A percentile compares a stretch with the other conserved stretches of the same genome.
phyloP scores from a whole-genome alignment of 2,797 vertebrate genomes.

The Graptemys geographica region DNA sequence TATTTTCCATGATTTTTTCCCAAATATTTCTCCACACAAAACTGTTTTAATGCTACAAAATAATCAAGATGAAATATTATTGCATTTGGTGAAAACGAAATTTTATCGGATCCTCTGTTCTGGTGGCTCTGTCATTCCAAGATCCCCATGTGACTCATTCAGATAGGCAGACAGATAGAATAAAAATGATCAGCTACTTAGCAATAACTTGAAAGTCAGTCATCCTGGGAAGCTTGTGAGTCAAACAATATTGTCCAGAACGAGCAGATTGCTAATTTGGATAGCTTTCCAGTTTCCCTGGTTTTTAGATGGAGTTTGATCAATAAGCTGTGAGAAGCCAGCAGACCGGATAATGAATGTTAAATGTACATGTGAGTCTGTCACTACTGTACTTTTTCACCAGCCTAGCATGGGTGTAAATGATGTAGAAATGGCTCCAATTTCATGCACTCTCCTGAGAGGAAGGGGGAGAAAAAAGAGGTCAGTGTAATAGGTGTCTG shows the following conservation, averaged over 20 bases:
- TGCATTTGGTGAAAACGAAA: not conserved
- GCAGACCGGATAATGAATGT: constrained; percentile 57
- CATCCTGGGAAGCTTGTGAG: constrained; percentile 50
- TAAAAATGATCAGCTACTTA: constrained; percentile 68
- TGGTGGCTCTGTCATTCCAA: not conserved
- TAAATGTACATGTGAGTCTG: constrained; percentile 44
- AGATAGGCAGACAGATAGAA: constrained; percentile 10
- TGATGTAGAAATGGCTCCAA: constrained; percentile 17
- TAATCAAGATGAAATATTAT: not conserved
- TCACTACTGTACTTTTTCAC: constrained; percentile 45
- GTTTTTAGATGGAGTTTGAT: constrained; percentile 49
- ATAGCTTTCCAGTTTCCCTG: constrained; percentile 66
- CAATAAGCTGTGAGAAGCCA: constrained; percentile 57
- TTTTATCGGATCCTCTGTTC: not conserved
- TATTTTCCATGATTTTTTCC: not conserved
- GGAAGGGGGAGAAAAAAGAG: constrained; percentile 26
- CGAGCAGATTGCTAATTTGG: constrained; percentile 71
- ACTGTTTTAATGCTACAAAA: rapidly evolving
- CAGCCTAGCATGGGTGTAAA: constrained; percentile 12
- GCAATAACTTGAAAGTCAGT: constrained; percentile 65
- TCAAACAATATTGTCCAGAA: constrained; percentile 69
- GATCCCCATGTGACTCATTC: not conserved
- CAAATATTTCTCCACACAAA: not conserved
- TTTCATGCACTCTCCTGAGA: constrained; percentile 56
- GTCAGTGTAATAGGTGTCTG: constrained; percentile 19